Conservation (phyloP, 2,797 vertebrate genomes). For the Adelosebastes latens region DNA sequence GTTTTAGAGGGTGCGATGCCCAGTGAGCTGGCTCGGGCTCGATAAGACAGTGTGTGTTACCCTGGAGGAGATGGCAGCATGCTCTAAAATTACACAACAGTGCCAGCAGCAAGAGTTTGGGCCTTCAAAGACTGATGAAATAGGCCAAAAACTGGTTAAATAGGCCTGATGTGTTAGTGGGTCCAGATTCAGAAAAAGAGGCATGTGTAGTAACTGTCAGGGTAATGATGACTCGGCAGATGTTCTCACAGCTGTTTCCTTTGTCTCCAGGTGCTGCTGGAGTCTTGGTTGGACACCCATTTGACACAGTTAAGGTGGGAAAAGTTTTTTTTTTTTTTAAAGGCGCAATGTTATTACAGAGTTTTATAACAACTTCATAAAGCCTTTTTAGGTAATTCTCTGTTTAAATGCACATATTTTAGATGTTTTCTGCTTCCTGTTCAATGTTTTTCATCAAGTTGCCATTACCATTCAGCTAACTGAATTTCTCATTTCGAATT, state of each 20-base stretch:
- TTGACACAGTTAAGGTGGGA: slow-evolving; percentile 98
- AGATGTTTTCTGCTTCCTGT: no score
- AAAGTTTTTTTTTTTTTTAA: not conserved
- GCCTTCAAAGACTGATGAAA: not conserved
- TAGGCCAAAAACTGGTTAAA: not conserved
- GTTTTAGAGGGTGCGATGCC: slow-evolving; percentile 13
- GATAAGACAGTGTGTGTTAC: not conserved
- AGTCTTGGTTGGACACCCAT: slow-evolving; percentile 96
- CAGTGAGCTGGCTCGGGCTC: slow-evolving; percentile 6
- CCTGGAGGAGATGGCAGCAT: not conserved
- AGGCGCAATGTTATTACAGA: not conserved
- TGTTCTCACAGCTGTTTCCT: not conserved
- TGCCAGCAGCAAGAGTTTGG: not conserved
- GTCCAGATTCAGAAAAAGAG: not conserved
- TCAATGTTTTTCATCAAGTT: not conserved
- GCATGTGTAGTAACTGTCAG: not conserved
- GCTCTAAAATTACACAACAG: slow-evolving; percentile 23
- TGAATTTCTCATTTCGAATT: not conserved
- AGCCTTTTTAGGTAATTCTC: not conserved
- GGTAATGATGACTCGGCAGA: not conserved
- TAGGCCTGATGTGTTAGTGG: not conserved
- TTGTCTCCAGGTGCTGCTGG: slow-evolving; percentile 90
- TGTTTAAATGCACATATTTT: not conserved
- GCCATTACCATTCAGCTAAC: not conserved
- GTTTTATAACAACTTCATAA: not conserved